Conservation (phyloP, 2,113 vertebrate species). For the Carollia perspicillata region DNA sequence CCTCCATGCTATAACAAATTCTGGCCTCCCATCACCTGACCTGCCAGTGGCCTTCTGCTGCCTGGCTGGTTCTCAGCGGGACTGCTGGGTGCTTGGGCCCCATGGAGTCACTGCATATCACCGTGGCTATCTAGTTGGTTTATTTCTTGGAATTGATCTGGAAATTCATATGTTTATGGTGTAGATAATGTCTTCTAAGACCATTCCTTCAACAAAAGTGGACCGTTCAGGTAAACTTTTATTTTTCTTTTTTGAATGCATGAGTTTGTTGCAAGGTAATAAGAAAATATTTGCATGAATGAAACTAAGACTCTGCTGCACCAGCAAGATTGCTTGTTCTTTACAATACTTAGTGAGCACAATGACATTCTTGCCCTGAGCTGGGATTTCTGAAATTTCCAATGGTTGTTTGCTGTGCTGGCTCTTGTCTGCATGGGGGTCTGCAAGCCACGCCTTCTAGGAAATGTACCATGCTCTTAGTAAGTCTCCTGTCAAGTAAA, state of each 20-base stretch:
- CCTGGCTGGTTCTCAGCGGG: not conserved
- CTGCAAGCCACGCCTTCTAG: constrained; percentile 62
- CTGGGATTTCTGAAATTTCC: constrained; percentile 60
- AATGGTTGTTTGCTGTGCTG: constrained; percentile 63
- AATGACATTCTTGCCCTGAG: constrained; percentile 53
- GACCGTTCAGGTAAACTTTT: constrained; percentile 88
- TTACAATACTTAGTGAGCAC: constrained; percentile 60
- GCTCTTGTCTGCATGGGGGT: constrained; percentile 72
- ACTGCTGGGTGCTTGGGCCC: not conserved
- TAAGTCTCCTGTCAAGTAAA: not conserved
- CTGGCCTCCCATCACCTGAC: not conserved
- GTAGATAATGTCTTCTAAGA: constrained; percentile 93
- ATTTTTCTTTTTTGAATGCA: constrained; percentile 79
- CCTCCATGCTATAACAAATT: not conserved
- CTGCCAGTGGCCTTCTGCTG: not conserved
- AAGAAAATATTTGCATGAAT: constrained; percentile 81
- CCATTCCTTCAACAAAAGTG: constrained; percentile 87
- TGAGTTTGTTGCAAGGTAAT: constrained; percentile 80
- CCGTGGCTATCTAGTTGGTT: constrained; percentile 61
- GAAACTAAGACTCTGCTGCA: constrained; percentile 74
- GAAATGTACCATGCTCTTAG: constrained; percentile 64
- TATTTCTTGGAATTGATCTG: constrained; percentile 82
- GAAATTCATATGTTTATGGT: constrained; percentile 91
- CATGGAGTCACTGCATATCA: not conserved
- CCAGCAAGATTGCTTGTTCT: constrained; percentile 77